Evolutionary conservation across 1,140 invertebrate species (phyloP).

Genomic region (Brachionus paranguensis): DNA sequence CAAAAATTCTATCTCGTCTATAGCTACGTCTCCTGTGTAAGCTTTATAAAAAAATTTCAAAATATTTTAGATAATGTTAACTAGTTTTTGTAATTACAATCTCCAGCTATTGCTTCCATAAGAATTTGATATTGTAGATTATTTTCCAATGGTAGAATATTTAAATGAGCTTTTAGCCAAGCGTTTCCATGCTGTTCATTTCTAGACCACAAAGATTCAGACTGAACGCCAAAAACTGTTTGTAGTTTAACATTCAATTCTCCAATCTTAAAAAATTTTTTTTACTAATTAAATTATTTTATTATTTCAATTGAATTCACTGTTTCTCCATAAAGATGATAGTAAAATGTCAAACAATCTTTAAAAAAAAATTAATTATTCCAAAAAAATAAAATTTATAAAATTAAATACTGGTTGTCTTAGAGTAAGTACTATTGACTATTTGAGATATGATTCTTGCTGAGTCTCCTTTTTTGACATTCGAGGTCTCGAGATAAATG

Average conservation of each 20-base stretch:
- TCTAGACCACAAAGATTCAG: neutral
- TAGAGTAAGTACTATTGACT: constrained; percentile 46
- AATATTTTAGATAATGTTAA: neutral
- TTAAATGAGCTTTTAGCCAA: constrained; percentile 18
- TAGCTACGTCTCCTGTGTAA: constrained; percentile 4
- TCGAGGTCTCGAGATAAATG: constrained; percentile 43
- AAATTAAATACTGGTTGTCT: neutral
- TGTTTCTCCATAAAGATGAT: constrained; percentile 16
- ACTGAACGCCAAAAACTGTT: neutral
- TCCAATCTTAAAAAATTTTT: neutral
- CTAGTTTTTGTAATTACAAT: neutral
- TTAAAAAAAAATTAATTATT: neutral
- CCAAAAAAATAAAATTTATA: neutral
- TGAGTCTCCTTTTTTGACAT: neutral
- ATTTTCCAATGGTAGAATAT: neutral
- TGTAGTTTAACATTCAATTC: neutral
- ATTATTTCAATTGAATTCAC: neutral
- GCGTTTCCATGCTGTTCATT: constrained; percentile 12
- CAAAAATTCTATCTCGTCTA: constrained; percentile 20
- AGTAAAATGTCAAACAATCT: constrained; percentile 13
- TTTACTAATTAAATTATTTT: too few species aligned
- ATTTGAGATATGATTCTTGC: constrained; percentile 45
- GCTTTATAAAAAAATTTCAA: neutral
- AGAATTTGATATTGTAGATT: constrained; percentile 1
- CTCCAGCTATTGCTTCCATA: constrained; percentile 3